These are phyloP conservation scores for Anguilla obscura DNA, from an alignment of 2,797 vertebrate genomes.

Conservation along the genomic window DNA sequence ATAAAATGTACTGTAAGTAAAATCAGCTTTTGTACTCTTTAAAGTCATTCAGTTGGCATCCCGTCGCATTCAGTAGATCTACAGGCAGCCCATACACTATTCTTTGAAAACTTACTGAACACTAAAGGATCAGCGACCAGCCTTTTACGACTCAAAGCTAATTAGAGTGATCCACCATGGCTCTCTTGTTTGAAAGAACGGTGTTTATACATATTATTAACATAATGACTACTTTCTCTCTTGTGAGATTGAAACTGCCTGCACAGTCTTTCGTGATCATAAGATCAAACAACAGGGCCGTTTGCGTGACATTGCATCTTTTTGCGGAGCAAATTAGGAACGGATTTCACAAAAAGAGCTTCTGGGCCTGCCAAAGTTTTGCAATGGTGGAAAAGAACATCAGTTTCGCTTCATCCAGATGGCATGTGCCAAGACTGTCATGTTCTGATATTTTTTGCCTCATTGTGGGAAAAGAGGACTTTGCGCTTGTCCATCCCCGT, in stretches of 20 bases:
- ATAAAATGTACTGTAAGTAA: not conserved
- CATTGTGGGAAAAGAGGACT: not conserved
- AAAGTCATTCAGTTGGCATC: not conserved
- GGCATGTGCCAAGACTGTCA: not conserved
- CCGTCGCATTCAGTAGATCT: not conserved
- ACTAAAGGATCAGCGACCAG: conserved; percentile 18
- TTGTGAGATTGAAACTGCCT: not conserved
- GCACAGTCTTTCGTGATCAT: not conserved
- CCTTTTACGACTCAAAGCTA: not conserved
- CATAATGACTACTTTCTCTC: not conserved
- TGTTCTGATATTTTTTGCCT: not conserved
- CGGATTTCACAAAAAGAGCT: not conserved
- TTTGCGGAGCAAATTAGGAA: not conserved
- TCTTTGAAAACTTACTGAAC: not conserved
- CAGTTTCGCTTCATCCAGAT: not conserved
- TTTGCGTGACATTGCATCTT: not conserved
- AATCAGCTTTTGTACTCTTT: not conserved
- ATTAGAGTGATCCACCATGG: not conserved
- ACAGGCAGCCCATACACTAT: not conserved
- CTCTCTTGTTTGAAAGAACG: not conserved
- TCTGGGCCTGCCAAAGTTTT: not conserved
- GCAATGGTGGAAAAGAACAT: not conserved
- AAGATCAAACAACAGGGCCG: not conserved
- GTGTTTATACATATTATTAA: not conserved
- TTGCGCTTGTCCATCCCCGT: not conserved